These are phyloP conservation scores for Aporophyla nigra DNA, from an alignment of 2,888 invertebrate species.

Conservation along the genomic window DNA sequence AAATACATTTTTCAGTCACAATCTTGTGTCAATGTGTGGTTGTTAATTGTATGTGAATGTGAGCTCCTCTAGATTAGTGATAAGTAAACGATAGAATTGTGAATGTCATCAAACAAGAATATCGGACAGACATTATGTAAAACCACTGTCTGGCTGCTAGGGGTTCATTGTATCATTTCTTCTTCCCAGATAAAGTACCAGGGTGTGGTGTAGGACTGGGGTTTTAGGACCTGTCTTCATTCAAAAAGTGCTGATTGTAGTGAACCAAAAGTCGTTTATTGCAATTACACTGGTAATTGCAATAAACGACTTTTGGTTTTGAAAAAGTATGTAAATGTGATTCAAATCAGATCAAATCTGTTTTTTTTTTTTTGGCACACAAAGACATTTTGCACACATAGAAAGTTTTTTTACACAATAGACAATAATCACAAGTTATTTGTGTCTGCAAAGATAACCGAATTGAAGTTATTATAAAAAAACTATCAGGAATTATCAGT, in stretches of 20 bases:
- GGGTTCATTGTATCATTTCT: neutral
- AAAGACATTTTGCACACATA: neutral
- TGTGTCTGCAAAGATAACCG: neutral
- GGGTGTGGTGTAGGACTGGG: neutral
- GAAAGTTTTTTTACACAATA: neutral
- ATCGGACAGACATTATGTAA: neutral
- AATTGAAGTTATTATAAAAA: neutral
- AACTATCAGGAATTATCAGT: constrained; percentile 7
- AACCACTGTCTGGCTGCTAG: neutral
- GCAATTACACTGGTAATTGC: no score
- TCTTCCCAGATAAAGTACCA: neutral
- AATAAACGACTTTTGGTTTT: neutral
- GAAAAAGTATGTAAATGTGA: neutral
- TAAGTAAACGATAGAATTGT: neutral
- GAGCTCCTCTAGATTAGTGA: neutral
- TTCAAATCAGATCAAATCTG: neutral
- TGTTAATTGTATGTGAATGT: neutral
- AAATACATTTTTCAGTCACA: constrained; percentile 2
- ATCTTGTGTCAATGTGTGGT: neutral
- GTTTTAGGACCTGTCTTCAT: no score
- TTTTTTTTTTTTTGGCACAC: neutral
- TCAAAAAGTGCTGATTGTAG: neutral
- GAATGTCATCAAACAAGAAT: neutral
- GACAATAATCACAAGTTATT: neutral
- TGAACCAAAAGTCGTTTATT: no score